Evolutionary conservation across 2,888 invertebrate genomes (phyloP).

Genomic region (Salticus scenicus): DNA sequence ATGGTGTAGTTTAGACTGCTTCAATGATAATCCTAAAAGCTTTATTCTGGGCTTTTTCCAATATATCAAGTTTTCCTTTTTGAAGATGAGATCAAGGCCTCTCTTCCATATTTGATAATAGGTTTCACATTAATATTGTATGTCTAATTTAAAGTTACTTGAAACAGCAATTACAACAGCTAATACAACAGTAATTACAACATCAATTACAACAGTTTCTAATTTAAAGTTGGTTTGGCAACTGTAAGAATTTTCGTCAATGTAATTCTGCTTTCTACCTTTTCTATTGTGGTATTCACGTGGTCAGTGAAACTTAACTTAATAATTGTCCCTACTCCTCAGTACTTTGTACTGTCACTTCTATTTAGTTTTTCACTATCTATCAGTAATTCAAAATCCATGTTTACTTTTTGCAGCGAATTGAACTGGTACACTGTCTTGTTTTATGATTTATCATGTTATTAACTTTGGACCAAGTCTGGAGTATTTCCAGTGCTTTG

Average conservation of each 20-base stretch:
- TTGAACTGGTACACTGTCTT: slow-evolving; percentile 26
- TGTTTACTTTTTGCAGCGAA: not conserved
- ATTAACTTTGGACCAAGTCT: slow-evolving; percentile 3
- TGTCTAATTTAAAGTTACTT: not conserved
- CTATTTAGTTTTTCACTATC: not conserved
- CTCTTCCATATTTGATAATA: slow-evolving; percentile 13
- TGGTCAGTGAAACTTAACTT: not conserved
- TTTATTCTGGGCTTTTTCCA: slow-evolving; percentile 15
- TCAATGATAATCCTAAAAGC: not conserved
- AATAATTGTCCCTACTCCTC: not conserved
- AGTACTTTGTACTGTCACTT: not conserved
- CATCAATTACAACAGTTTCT: no score
- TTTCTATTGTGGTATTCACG: not conserved
- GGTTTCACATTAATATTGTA: slow-evolving; percentile 23
- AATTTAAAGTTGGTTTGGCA: no score
- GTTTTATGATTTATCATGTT: not conserved
- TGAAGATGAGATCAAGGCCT: not conserved
- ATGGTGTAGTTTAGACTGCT: not conserved
- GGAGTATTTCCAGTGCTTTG: not conserved
- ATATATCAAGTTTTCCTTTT: not conserved
- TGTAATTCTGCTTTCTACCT: not conserved
- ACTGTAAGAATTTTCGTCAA: not conserved
- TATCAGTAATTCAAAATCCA: not conserved
- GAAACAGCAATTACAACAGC: slow-evolving; percentile 11
- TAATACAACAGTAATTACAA: no score